Base-by-base conservation (phyloP, 2,888 invertebrate genomes). In the Agonopterix heracliana region DNA sequence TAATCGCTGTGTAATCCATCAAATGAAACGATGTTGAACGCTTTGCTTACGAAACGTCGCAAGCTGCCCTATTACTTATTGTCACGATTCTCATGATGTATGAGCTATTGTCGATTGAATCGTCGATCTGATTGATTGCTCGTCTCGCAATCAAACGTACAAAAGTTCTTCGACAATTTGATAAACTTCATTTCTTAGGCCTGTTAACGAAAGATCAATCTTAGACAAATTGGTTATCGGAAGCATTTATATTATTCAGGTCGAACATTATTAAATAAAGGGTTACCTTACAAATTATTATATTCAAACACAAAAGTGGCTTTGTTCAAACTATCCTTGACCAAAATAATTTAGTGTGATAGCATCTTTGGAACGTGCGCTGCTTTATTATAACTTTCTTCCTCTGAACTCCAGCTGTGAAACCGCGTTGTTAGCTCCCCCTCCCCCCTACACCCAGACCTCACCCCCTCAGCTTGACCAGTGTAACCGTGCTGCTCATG, bases 1-100 rank as follows among this genome's bases (percentile, higher is more conserved):
- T 85, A 86, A 85, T 83, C 81, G 80, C 69, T 59, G 59, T 74
- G 78, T 86, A 81, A 88, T 88, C 82, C 83, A 86, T 87, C 85
- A 87, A 77, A 69, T 61, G 68, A 71, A 79, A 81, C 76, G 74
- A 72, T 68, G 70, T 26, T 7, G 26, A 26, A 60, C 51, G 71
- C 66, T 71, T 72, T 72, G 68, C 64, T 70, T 68, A 63, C 66
- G 62, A 60, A 64, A 46, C 36, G 42, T 41, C 47, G 47, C 55
- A 26, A 26, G 55, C 57, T 56, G 60, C 64, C 75, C 64, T 74
- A 80, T 79, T 77, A 75, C 73, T 68, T 73, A 78, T 79, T 81
- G 81, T 82, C 82, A 75, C 76, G 75, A 73, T 74, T 66, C 78
- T 72, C 69, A 74, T 72, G 74, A 75, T 75, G 70, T 73, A 72